Evolutionary conservation across 2,888 invertebrate species (phyloP).

Genomic region (Cataglyphis rosenhaueri): DNA sequence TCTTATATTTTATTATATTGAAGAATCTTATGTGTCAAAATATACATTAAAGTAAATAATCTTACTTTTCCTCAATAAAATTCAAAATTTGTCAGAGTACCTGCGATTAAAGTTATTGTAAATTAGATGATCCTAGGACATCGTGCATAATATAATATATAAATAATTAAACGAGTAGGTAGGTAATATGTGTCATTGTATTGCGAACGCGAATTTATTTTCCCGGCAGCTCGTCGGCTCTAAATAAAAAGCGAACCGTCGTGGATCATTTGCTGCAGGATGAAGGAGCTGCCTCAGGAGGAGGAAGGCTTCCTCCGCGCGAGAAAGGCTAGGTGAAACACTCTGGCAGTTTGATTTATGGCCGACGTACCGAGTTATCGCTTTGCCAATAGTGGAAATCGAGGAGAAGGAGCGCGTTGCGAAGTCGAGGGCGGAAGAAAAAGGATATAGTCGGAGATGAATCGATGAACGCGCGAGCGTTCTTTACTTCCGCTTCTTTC

Average conservation of each 20-base stretch:
- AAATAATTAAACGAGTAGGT: neutral
- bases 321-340: constrained; percentile 76
- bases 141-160: neutral
- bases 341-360: constrained; percentile 83
- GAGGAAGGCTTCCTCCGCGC: constrained; percentile 63
- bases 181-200: neutral
- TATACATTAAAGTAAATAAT: neutral
- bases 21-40: neutral
- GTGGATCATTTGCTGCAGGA: constrained; percentile 75
- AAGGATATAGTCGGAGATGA: constrained; percentile 72
- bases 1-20: neutral
- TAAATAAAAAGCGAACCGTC: constrained; percentile 67
- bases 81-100: neutral
- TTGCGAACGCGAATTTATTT: constrained; percentile 58
- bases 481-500: constrained; percentile 51
- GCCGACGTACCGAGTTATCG: constrained; percentile 84
- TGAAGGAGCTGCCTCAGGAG: constrained; percentile 68
- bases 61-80: neutral
- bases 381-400: constrained; percentile 83
- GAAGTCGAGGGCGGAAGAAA: constrained; percentile 73
- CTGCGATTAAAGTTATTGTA: neutral
- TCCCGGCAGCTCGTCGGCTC: constrained; percentile 54
- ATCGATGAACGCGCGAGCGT: constrained; percentile 80
- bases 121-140: neutral
- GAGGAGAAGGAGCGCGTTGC: constrained; percentile 73